These are phyloP conservation scores for Rhopilema esculentum DNA, from an alignment of 30 jellyfish, hydroid and myxozoan species.

Conservation along the genomic window DNA sequence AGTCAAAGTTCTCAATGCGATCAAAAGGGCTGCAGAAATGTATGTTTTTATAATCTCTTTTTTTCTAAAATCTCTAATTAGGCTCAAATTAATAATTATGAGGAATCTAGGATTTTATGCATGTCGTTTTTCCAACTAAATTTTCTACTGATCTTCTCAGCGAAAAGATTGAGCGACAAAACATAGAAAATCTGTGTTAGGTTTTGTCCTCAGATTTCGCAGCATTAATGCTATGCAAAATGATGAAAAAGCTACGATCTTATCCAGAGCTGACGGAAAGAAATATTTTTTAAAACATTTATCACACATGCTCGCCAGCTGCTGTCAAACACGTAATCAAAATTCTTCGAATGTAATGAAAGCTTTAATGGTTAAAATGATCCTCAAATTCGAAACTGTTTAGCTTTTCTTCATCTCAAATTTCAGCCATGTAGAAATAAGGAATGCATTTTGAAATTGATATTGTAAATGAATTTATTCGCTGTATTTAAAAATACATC, in stretches of 20 bases:
- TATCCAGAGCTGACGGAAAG: background rate
- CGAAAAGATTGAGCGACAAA: background rate
- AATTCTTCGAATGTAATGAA: background rate
- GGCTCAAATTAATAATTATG: background rate
- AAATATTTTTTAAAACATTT: too few species aligned
- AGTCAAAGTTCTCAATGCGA: slow-evolving; percentile 53
- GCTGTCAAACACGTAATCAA: background rate
- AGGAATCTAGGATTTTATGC: background rate
- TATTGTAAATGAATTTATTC: too few species aligned
- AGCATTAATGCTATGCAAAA: too few species aligned
- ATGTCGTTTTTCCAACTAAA: background rate
- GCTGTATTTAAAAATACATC: too few species aligned
- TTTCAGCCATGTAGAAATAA: too few species aligned
- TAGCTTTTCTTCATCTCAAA: background rate
- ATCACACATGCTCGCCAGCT: background rate
- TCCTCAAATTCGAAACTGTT: background rate
- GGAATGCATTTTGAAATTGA: too few species aligned
- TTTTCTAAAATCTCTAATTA: background rate
- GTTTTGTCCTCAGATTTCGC: too few species aligned
- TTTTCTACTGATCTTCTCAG: background rate
- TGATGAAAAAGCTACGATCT: too few species aligned
- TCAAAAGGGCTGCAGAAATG: slow-evolving; percentile 64
- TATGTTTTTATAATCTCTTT: slow-evolving; percentile 15
- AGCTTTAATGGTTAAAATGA: background rate
- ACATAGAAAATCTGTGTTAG: background rate